phyloP scores from a whole-genome alignment of 1,140 invertebrate species.

The Chrysoperla carnea region DNA sequence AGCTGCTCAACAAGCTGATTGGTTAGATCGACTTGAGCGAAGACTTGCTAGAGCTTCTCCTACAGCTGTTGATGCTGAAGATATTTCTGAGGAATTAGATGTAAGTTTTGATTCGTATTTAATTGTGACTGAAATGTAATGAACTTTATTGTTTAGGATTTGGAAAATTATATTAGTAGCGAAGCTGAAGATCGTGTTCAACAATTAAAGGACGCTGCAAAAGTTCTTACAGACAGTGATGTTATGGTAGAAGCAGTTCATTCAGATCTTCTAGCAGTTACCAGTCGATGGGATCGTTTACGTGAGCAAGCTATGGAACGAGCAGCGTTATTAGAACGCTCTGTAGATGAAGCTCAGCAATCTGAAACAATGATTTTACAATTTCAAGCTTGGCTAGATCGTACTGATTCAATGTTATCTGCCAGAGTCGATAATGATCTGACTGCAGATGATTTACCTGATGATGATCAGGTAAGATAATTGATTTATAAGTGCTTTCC shows the following conservation, averaged over 20 bases:
- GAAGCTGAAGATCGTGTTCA: constrained; percentile 52
- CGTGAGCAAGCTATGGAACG: constrained; percentile 48
- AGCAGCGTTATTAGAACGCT: constrained; percentile 50
- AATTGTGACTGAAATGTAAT: constrained; percentile 2
- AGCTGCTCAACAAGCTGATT: constrained; percentile 59
- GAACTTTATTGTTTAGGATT: constrained; percentile 34
- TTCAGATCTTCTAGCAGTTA: constrained; percentile 47
- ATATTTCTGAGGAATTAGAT: constrained; percentile 77
- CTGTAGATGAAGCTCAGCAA: constrained; percentile 59
- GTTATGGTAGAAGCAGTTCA: constrained; percentile 56
- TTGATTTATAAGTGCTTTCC: constrained; percentile 1
- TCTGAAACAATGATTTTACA: constrained; percentile 57
- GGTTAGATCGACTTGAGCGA: constrained; percentile 65
- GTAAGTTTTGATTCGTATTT: constrained; percentile 31
- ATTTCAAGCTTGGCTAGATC: constrained; percentile 59
- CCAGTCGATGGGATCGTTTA: constrained; percentile 44
- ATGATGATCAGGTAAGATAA: constrained; percentile 58
- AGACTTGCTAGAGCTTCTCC: constrained; percentile 48
- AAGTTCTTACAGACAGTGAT: constrained; percentile 50
- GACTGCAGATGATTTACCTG: constrained; percentile 59
- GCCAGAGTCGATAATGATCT: constrained; percentile 61
- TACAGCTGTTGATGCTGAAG: constrained; percentile 77
- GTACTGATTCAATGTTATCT: constrained; percentile 49
- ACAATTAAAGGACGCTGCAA: constrained; percentile 59
- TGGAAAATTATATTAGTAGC: constrained; percentile 69